Conservation (phyloP, 2,888 invertebrate genomes). For the Orchesella flavescens region DNA sequence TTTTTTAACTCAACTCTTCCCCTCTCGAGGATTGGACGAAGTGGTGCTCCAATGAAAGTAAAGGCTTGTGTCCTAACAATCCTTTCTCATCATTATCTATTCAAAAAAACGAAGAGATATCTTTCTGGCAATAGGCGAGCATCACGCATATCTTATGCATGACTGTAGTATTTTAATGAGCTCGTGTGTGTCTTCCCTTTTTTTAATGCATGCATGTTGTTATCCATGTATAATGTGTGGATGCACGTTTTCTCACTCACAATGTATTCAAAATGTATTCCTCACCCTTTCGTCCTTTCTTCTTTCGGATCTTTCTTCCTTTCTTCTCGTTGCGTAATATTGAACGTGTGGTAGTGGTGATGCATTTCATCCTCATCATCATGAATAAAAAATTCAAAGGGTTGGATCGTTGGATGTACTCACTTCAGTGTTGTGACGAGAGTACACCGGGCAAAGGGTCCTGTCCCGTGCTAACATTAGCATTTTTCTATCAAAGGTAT, state of each 20-base stretch:
- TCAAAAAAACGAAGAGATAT: slow-evolving; percentile 44
- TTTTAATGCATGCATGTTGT: slow-evolving; percentile 9
- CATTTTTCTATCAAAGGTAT: slow-evolving; percentile 46
- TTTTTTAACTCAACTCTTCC: background rate
- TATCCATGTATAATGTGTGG: too few relatives aligned
- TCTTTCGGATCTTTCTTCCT: slow-evolving; percentile 2
- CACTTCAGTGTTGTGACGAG: background rate
- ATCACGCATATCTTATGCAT: slow-evolving; percentile 70
- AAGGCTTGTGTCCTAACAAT: slow-evolving; percentile 48
- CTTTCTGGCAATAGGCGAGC: slow-evolving; percentile 66
- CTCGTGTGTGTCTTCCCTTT: slow-evolving; percentile 48
- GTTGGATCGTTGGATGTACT: slow-evolving; percentile 14
- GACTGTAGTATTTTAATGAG: slow-evolving; percentile 64
- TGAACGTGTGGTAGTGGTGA: slow-evolving; percentile 43
- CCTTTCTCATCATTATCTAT: slow-evolving; percentile 60
- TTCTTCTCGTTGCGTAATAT: slow-evolving; percentile 31
- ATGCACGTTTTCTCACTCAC: slow-evolving; percentile 25
- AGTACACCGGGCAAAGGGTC: slow-evolving; percentile 8
- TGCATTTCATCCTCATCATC: slow-evolving; percentile 28
- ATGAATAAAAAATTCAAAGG: slow-evolving; percentile 60
- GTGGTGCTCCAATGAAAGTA: slow-evolving; percentile 50
- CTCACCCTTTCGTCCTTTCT: slow-evolving; percentile 41
- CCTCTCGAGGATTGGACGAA: slow-evolving; percentile 47
- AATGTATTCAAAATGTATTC: slow-evolving; percentile 25
- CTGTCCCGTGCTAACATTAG: slow-evolving; percentile 36